Evolutionary conservation across 2,113 vertebrate genomes (phyloP).

Genomic region (Ciconia stormi): DNA sequence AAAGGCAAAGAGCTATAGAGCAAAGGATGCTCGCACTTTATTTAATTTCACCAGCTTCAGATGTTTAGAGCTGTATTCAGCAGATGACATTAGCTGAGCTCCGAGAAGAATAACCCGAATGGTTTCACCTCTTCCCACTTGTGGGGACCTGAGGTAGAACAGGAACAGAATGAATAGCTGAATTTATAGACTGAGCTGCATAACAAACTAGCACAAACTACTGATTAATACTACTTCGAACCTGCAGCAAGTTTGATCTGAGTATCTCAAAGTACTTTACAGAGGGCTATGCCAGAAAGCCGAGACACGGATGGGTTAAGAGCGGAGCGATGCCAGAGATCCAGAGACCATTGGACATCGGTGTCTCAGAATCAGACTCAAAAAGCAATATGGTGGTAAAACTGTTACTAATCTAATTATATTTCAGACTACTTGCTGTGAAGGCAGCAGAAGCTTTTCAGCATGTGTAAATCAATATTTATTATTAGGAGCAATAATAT

Average conservation of each 20-base stretch:
- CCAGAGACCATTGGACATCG: not conserved
- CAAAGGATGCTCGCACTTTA: conserved; percentile 45
- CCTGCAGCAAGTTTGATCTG: not conserved
- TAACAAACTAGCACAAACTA: not conserved
- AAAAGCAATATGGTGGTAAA: not conserved
- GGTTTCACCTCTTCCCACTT: not conserved
- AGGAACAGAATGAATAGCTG: not conserved
- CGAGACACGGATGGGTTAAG: fast-evolving
- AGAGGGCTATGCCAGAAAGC: not conserved
- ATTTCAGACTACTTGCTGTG: not conserved
- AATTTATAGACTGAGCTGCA: not conserved
- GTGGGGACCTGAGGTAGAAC: not conserved
- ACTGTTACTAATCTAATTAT: not conserved
- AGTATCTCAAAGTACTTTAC: not conserved
- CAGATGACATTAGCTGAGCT: conserved; percentile 30
- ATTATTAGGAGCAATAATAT: not conserved
- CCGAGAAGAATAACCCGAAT: not conserved
- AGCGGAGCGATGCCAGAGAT: not conserved
- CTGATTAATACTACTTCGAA: not conserved
- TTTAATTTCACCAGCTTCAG: conserved; percentile 51
- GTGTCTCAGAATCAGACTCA: not conserved
- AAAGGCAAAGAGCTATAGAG: conserved; percentile 37
- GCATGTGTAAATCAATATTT: not conserved
- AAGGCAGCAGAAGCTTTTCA: not conserved
- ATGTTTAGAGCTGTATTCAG: not conserved